phyloP scores from a whole-genome alignment of 2,888 invertebrate genomes.

The Ochropacha duplaris region DNA sequence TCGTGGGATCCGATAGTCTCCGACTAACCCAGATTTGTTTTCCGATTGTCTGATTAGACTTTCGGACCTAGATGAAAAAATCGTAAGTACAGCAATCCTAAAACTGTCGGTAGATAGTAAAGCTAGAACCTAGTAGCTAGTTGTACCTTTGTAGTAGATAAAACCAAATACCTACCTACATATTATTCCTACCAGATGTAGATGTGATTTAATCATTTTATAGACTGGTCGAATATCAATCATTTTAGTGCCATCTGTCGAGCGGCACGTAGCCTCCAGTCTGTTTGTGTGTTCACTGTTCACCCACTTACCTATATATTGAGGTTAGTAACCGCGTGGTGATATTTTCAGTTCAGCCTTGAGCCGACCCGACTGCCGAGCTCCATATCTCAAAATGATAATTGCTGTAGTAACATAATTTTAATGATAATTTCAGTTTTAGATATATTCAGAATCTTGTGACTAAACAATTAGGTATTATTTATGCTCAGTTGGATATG shows the following conservation, averaged over 20 bases:
- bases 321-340: slow-evolving; percentile 17
- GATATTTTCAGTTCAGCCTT: slow-evolving; percentile 6
- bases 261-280: neutral
- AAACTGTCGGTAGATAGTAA: no score
- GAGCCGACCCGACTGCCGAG: slow-evolving; percentile 12
- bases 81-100: no score
- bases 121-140: no score
- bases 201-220: no score
- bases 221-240: neutral
- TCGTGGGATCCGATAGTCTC: no score
- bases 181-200: no score
- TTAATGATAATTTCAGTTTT: neutral
- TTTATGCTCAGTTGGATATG: no score
- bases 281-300: slow-evolving; percentile 4
- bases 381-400: slow-evolving; percentile 13
- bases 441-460: neutral
- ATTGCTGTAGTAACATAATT: slow-evolving; percentile 3
- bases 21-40: no score
- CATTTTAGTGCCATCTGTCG: neutral
- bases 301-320: slow-evolving; percentile 21
- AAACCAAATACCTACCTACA: no score
- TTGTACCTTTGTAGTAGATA: no score
- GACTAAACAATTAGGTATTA: neutral
- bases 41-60: no score
- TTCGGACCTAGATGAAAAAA: no score